These are phyloP conservation scores for Protonemura montana DNA, from an alignment of 2,888 invertebrate genomes.

Conservation along the genomic window DNA sequence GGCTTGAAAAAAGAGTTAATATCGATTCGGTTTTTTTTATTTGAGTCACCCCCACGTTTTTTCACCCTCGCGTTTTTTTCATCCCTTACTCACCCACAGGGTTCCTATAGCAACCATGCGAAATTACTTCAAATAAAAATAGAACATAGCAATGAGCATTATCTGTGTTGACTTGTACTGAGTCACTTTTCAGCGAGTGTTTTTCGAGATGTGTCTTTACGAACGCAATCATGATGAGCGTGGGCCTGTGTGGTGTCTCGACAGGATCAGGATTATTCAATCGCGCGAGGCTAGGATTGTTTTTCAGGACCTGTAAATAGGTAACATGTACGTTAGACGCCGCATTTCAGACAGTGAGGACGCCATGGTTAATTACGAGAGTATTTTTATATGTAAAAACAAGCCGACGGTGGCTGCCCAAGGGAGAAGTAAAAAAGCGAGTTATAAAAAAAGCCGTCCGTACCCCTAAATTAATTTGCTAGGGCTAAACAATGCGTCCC, in stretches of 20 bases:
- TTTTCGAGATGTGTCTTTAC: not conserved
- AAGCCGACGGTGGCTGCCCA: slow-evolving; percentile 44
- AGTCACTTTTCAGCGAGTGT: not conserved
- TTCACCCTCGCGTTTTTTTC: slow-evolving; percentile 65
- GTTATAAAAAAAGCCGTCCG: slow-evolving; percentile 48
- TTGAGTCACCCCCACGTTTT: slow-evolving; percentile 70
- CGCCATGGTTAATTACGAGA: slow-evolving; percentile 46
- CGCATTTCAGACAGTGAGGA: not conserved
- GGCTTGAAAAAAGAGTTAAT: slow-evolving; percentile 70
- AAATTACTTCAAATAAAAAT: slow-evolving; percentile 51
- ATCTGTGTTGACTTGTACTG: not conserved
- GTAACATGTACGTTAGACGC: slow-evolving; percentile 23
- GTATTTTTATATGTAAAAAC: slow-evolving; percentile 45
- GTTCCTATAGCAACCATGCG: slow-evolving; percentile 68
- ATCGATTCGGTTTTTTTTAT: slow-evolving; percentile 73
- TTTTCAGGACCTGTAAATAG: not conserved
- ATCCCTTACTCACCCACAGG: slow-evolving; percentile 56
- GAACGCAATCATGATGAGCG: too few relatives aligned
- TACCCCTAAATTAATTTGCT: slow-evolving; percentile 63
- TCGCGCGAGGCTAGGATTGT: slow-evolving; percentile 20
- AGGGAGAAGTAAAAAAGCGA: slow-evolving; percentile 47
- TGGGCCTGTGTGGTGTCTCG: not conserved
- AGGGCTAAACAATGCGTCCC: slow-evolving; percentile 61
- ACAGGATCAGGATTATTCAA: not conserved
- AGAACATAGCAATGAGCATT: slow-evolving; percentile 43